Conservation (phyloP, 2,888 invertebrate species). For the Acleris laterana region DNA sequence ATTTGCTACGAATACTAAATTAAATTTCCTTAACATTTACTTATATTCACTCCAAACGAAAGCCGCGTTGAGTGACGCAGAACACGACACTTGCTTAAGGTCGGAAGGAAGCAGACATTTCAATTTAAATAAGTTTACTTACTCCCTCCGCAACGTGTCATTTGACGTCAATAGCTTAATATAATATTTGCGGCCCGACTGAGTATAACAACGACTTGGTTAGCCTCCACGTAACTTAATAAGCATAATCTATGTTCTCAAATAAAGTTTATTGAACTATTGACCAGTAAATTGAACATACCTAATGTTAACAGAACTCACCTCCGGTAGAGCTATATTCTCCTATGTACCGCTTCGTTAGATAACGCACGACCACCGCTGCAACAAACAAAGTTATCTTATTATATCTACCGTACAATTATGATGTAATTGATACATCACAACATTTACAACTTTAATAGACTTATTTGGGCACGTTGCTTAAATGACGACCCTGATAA, state of each 20-base stretch:
- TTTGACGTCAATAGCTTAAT: constrained; percentile 43
- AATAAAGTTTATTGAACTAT: not conserved
- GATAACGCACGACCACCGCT: constrained; percentile 91
- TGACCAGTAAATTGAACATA: constrained; percentile 20
- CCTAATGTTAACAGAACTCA: constrained; percentile 69
- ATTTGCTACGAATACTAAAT: constrained; percentile 27
- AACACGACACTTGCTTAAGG: constrained; percentile 52
- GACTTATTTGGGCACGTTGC: constrained; percentile 22
- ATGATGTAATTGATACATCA: constrained; percentile 36
- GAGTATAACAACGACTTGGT: no score
- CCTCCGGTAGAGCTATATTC: constrained; percentile 93
- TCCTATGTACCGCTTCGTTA: constrained; percentile 91
- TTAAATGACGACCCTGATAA: constrained; percentile 43
- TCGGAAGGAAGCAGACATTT: constrained; percentile 63
- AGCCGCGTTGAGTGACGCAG: constrained; percentile 48
- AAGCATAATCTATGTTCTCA: not conserved
- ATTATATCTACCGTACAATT: constrained; percentile 33
- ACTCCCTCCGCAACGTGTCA: constrained; percentile 39
- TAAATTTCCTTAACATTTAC: constrained; percentile 50
- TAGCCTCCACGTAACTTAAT: not conserved
- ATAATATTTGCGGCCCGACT: not conserved
- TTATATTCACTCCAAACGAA: constrained; percentile 42
- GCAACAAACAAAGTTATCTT: constrained; percentile 76
- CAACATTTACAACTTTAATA: constrained; percentile 27
- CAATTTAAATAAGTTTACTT: constrained; percentile 42